These are phyloP conservation scores for Dicrurus megarhynchus DNA, from an alignment of 2,113 vertebrate genomes.

Conservation along the genomic window DNA sequence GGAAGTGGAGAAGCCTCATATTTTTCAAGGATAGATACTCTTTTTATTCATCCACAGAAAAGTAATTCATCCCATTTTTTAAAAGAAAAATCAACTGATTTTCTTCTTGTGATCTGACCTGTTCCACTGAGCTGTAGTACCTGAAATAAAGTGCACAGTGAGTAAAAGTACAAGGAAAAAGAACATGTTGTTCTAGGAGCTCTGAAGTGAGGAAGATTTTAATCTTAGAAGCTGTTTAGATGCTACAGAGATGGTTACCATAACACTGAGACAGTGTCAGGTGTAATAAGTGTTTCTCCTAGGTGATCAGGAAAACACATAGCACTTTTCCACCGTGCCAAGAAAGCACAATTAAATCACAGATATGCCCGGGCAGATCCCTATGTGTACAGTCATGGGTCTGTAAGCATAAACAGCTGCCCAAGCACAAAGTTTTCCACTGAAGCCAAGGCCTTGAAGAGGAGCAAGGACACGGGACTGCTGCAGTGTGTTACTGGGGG, in stretches of 20 bases:
- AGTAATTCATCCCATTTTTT: neutral
- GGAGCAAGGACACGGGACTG: fast-evolving
- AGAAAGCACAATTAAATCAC: neutral
- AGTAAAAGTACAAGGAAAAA: neutral
- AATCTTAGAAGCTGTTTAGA: constrained; percentile 8
- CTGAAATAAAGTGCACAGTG: neutral
- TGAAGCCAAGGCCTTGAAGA: neutral
- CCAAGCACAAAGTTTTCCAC: fast-evolving
- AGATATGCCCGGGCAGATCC: neutral
- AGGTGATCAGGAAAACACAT: neutral
- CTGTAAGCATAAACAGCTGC: neutral
- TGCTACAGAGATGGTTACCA: neutral
- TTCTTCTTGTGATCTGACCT: neutral
- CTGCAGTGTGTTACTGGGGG: neutral
- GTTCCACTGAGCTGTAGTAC: neutral
- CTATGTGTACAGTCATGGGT: neutral
- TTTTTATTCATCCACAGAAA: neutral
- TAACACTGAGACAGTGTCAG: neutral
- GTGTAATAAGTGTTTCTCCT: neutral
- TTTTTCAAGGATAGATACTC: neutral
- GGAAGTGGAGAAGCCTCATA: neutral
- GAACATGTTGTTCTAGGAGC: neutral
- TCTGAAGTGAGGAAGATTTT: neutral
- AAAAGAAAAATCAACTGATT: neutral
- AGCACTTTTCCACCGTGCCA: neutral